Percentiles rank a stretch among this genome's conserved stretches.
Evolutionary conservation across 2,888 invertebrate genomes (phyloP).

Genomic region (Sminthurinus aureus): DNA sequence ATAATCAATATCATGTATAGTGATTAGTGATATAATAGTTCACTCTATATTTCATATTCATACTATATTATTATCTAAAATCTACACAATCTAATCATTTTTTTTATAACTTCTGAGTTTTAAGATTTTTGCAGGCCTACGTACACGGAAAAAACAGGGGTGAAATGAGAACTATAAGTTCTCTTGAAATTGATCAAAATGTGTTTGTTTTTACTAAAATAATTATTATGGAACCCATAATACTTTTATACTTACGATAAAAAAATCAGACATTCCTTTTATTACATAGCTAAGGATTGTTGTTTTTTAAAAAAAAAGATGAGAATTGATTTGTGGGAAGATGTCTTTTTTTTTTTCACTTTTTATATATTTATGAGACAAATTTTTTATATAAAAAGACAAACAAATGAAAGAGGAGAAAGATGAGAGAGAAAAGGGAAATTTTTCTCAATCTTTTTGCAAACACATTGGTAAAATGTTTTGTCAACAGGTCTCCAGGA

Average conservation of each 20-base stretch:
- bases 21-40: neutral
- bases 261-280: neutral
- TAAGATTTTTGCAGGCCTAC: too few species aligned
- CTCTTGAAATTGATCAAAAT: neutral
- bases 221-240: neutral
- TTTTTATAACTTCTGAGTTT: too few species aligned
- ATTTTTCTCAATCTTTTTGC: neutral
- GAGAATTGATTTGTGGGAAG: neutral
- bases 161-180: too few species aligned
- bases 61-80: neutral
- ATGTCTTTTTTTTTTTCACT: too few species aligned
- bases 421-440: neutral
- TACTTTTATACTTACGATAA: neutral
- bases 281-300: neutral
- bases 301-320: neutral
- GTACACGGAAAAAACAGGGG: too few species aligned
- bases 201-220: neutral
- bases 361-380: too few species aligned
- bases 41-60: neutral
- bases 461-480: neutral
- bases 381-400: too few species aligned
- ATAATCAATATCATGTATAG: neutral
- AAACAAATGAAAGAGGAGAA: too few species aligned
- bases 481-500: conserved; percentile 71
- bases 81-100: too few species aligned